A percentile compares a stretch with the other conserved stretches of the same genome.
These are phyloP conservation scores for Oncorhynchus keta DNA, from an alignment of 2,113 vertebrate genomes.

Conservation along the genomic window DNA sequence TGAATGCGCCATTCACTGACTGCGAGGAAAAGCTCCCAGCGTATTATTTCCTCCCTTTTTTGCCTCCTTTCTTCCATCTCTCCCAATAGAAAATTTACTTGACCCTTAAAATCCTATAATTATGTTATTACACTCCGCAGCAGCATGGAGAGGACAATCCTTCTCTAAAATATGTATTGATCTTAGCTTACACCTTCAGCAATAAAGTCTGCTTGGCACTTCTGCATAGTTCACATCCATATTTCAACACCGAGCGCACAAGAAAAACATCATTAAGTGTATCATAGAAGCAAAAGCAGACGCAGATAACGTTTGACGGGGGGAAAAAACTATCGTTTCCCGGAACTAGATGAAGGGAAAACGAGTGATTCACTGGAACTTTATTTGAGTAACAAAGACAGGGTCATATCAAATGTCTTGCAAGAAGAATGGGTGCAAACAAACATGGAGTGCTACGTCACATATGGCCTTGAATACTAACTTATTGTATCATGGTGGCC, in stretches of 20 bases:
- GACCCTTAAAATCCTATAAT: slow-evolving; percentile 40
- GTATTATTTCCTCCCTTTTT: slow-evolving; percentile 17
- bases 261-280: not conserved
- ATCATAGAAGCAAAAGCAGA: too few species aligned
- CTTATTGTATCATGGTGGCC: slow-evolving; percentile 27
- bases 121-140: slow-evolving; percentile 26
- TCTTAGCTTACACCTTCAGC: slow-evolving; percentile 28
- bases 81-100: slow-evolving; percentile 21
- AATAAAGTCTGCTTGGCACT: slow-evolving; percentile 30
- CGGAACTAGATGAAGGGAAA: slow-evolving; percentile 12
- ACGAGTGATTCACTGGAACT: not conserved
- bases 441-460: slow-evolving; percentile 6
- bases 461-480: slow-evolving; percentile 57
- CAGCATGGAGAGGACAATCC: slow-evolving; percentile 28
- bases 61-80: not conserved
- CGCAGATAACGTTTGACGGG: too few species aligned
- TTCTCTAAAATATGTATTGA: slow-evolving; percentile 34
- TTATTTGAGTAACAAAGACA: slow-evolving; percentile 22
- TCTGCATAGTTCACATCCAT: slow-evolving; percentile 25
- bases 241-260: not conserved
- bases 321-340: slow-evolving; percentile 1
- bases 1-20: slow-evolving; percentile 10
- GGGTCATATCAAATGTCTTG: slow-evolving; percentile 18
- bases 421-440: slow-evolving; percentile 15
- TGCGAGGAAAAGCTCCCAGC: slow-evolving; percentile 9